These are phyloP conservation scores for Apodemia hepburni DNA, from an alignment of 2,888 invertebrate genomes.

Conservation along the genomic window DNA sequence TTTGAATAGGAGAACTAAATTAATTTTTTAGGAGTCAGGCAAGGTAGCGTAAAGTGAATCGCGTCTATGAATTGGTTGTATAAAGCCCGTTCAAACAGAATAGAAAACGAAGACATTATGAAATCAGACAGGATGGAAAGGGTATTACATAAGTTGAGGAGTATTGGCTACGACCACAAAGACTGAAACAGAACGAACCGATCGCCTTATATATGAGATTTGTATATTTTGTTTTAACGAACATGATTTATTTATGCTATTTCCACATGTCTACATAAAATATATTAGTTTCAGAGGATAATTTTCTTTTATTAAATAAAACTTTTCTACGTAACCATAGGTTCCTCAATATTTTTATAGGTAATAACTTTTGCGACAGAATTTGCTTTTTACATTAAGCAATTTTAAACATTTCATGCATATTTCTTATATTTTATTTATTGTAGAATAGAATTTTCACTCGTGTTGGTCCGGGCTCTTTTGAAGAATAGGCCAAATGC, in stretches of 20 bases:
- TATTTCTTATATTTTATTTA: too few species aligned
- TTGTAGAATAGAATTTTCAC: too few species aligned
- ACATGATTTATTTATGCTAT: not conserved
- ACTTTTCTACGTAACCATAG: too few species aligned
- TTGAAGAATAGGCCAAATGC: too few species aligned
- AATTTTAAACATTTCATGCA: too few species aligned
- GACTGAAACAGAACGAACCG: slow-evolving; percentile 24
- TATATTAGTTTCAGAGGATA: slow-evolving; percentile 4
- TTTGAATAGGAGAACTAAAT: not conserved
- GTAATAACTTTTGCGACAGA: too few species aligned
- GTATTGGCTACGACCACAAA: slow-evolving; percentile 31
- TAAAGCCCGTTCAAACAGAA: slow-evolving; percentile 35
- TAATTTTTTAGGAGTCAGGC: slow-evolving; percentile 9
- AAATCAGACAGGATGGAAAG: slow-evolving; percentile 35
- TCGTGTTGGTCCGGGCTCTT: too few species aligned
- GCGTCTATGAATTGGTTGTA: slow-evolving; percentile 14
- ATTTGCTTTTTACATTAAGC: too few species aligned
- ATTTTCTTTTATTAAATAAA: too few species aligned
- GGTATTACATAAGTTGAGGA: slow-evolving; percentile 34
- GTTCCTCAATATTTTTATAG: too few species aligned
- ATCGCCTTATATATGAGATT: slow-evolving; percentile 28
- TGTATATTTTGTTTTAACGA: slow-evolving; percentile 16
- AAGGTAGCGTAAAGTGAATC: slow-evolving; percentile 17
- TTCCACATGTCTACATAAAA: not conserved
- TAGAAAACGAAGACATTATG: slow-evolving; percentile 38